Evolutionary conservation across 2,888 invertebrate genomes (phyloP).

Genomic region (Eupithecia centaureata): DNA sequence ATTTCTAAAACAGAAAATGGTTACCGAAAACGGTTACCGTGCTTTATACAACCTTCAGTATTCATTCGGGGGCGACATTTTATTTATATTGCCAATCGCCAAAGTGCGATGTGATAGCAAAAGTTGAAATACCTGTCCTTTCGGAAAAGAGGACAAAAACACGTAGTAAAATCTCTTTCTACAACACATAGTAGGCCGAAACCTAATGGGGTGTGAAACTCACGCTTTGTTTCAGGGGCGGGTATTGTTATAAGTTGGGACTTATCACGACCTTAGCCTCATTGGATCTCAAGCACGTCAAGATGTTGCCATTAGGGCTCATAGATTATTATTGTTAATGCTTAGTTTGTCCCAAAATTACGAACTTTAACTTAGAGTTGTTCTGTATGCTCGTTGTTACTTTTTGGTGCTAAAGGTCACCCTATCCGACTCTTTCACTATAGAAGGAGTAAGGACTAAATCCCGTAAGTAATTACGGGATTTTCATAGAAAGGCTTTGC

Average conservation of each 20-base stretch:
- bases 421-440: background rate
- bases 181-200: conserved; percentile 15
- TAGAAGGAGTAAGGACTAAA: too few relatives aligned
- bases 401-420: background rate
- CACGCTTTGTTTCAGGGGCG: conserved; percentile 26
- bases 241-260: conserved; percentile 12
- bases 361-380: background rate
- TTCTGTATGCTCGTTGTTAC: background rate
- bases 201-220: conserved; percentile 28
- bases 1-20: background rate
- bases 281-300: background rate
- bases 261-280: conserved; percentile 1
- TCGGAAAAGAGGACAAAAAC: background rate
- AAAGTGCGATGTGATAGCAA: background rate
- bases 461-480: background rate
- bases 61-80: background rate
- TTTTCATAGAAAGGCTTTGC: background rate
- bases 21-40: background rate
- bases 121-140: background rate
- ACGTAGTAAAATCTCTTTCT: background rate
- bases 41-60: background rate
- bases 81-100: background rate
- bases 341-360: background rate
- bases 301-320: conserved; percentile 4
- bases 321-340: background rate